Base-by-base conservation (phyloP, 2,888 invertebrate genomes). In the Halocaridina rubra region DNA sequence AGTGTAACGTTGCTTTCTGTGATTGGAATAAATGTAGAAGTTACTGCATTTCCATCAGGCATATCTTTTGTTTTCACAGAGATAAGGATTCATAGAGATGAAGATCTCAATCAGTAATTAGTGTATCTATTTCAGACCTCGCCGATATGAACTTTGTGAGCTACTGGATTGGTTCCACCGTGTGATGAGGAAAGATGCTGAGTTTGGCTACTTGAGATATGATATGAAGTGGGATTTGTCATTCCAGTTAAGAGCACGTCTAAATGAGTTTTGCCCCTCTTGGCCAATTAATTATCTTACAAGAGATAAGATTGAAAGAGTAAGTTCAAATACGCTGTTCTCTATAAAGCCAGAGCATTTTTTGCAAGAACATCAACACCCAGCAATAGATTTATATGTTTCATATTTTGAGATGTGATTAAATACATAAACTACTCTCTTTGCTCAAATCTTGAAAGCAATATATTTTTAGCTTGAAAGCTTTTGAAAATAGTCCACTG, bases 111-210 rank as follows among this genome's bases (percentile, higher is more conserved):
- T 53, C 3, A 5, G 19, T 3, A n/a, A n/a, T n/a, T n/a, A n/a
- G n/a, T n/a, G n/a, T n/a, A n/a, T n/a, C 19, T 30, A 53, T 69
- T 67, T 0, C 82, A 82, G 82, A 22, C 82, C 82, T 7, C 94
- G 94, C 89, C 93, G 95, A 61, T 98, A 97, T 90, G 92, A 93
- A 88, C 91, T 98, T 27, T 92, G 93, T 7, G 97, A 97, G 89
- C 90, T 98, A 80, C 93, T 97, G 0, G 95, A 96, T 90, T 98
- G 95, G 95, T 94, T 97, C 91, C 94, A 93, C 91, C 92, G 93
- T 19, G 91, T 95, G 3, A 94, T 96, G 94, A 93, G 95, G 81
- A 94, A 94, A 90, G 92, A 93, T 53, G 92, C 93, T 27, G 90
- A 91, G n/a, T 94, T 94, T 93, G 95, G 95, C 61, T 96, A 94